A percentile compares a stretch with the other conserved stretches of the same genome.
Evolutionary conservation across 1,140 invertebrate species (phyloP).

Genomic region (Pteromalus puparum): DNA sequence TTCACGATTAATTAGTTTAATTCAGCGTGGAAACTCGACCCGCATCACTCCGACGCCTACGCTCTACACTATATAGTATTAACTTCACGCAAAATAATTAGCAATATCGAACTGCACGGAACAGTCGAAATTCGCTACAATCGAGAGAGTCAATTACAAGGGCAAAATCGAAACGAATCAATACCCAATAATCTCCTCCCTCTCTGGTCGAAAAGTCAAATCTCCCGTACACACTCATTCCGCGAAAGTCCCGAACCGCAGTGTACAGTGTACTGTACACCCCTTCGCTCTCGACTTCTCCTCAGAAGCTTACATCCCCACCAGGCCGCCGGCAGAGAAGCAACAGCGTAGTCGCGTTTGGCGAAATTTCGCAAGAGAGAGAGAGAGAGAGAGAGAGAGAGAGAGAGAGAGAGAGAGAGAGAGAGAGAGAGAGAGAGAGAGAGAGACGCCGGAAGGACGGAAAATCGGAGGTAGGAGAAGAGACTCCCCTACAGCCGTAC

Average conservation of each 20-base stretch:
- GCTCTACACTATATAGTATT: no score
- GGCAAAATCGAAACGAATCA: not conserved
- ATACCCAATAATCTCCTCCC: not conserved
- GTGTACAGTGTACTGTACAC: no score
- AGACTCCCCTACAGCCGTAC: not conserved
- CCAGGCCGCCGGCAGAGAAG: not conserved
- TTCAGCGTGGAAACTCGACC: no score
- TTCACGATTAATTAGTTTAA: no score
- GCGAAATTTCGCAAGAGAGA: conserved; percentile 2
- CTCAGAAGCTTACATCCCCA: not conserved
- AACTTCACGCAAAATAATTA: no score
- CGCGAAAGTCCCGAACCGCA: not conserved
- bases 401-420: not conserved
- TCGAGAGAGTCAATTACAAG: not conserved
- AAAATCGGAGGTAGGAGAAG: conserved; percentile 7
- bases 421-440: not conserved
- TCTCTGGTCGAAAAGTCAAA: not conserved
- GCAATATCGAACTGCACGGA: no score
- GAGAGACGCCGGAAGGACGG: not conserved
- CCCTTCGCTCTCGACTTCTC: not conserved
- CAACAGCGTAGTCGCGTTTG: conserved; percentile 30
- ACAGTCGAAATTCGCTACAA: not conserved
- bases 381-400: not conserved
- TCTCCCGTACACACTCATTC: not conserved
- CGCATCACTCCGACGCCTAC: no score